A percentile compares a stretch with the other conserved stretches of the same genome.
These are phyloP conservation scores for Tromatobia lineatoria DNA, from an alignment of 2,888 invertebrate species.

Conservation along the genomic window DNA sequence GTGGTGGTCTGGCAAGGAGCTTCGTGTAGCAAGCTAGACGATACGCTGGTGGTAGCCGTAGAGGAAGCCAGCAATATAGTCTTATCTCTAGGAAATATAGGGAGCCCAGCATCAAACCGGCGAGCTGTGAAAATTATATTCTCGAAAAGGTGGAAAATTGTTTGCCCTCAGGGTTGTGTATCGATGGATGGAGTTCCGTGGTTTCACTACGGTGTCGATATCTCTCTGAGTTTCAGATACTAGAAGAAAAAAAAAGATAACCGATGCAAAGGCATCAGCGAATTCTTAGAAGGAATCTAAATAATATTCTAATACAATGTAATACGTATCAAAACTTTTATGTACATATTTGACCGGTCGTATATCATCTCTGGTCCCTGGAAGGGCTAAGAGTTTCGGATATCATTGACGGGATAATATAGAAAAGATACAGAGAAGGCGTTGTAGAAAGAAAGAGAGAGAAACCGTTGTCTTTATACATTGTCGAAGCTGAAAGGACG, in stretches of 20 bases:
- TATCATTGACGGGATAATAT: constrained; percentile 56
- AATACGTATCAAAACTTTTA: constrained; percentile 58
- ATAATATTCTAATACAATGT: constrained; percentile 58
- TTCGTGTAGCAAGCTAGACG: constrained; percentile 36
- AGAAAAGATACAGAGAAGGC: constrained; percentile 5
- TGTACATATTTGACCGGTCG: constrained; percentile 48
- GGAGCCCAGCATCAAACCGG: constrained; percentile 60
- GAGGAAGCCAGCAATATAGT: constrained; percentile 67
- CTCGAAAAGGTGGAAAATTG: constrained; percentile 69
- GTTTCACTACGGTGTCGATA: constrained; percentile 9
- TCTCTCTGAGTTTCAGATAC: neutral
- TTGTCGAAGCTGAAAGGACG: constrained; percentile 66
- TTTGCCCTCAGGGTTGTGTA: constrained; percentile 4
- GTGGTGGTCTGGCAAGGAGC: constrained; percentile 70
- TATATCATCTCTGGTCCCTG: constrained; percentile 55
- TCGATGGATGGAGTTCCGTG: neutral
- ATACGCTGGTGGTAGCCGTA: neutral
- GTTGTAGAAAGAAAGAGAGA: constrained; percentile 39
- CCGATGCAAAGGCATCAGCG: neutral
- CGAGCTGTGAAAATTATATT: constrained; percentile 82
- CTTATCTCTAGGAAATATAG: constrained; percentile 81
- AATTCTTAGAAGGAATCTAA: constrained; percentile 48
- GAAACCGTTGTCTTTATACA: constrained; percentile 70
- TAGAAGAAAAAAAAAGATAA: neutral
- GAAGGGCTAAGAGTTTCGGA: constrained; percentile 52